Percentiles rank a stretch among this genome's conserved stretches.
Evolutionary conservation across 1,140 invertebrate species (phyloP).

Genomic region (Dinoponera quadriceps): DNA sequence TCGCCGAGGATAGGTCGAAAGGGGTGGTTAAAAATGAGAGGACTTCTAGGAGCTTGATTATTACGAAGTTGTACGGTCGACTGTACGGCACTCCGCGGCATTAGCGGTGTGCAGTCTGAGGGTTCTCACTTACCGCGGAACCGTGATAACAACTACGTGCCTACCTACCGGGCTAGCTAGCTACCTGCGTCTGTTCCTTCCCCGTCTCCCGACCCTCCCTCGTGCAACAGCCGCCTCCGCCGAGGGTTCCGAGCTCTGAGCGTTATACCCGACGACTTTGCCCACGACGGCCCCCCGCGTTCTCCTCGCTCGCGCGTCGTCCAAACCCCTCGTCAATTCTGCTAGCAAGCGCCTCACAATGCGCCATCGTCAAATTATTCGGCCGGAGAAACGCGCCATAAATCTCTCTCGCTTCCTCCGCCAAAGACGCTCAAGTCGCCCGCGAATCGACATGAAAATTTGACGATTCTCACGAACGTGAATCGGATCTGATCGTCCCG

Average conservation of each 20-base stretch:
- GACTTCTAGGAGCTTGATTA: slow-evolving; percentile 75
- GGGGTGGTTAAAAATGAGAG: slow-evolving; percentile 38
- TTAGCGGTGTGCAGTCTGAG: slow-evolving; percentile 75
- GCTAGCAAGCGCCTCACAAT: slow-evolving; percentile 12
- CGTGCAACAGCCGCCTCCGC: neutral
- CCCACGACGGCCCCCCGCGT: neutral
- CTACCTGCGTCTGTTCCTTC: slow-evolving; percentile 56
- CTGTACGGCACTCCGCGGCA: slow-evolving; percentile 57
- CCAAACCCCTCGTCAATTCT: neutral
- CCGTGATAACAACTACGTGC: slow-evolving; percentile 81
- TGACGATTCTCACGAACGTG: neutral
- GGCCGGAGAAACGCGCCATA: neutral
- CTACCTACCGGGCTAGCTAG: slow-evolving; percentile 27
- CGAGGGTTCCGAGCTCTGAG: neutral
- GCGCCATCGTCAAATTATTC: slow-evolving; percentile 54
- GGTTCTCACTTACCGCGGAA: slow-evolving; percentile 79
- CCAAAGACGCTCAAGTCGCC: neutral
- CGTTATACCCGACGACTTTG: slow-evolving; percentile 19
- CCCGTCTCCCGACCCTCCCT: slow-evolving; percentile 32
- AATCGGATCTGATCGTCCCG: too few relatives aligned
- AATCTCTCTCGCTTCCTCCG: neutral
- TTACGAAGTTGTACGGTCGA: slow-evolving; percentile 71
- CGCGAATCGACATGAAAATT: slow-evolving; percentile 12
- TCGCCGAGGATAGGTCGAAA: slow-evolving; percentile 13
- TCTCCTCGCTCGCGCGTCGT: neutral